phyloP scores from a whole-genome alignment of 92 coral and sea anemone genomes.

The Hydrozoanthus gracilis region DNA sequence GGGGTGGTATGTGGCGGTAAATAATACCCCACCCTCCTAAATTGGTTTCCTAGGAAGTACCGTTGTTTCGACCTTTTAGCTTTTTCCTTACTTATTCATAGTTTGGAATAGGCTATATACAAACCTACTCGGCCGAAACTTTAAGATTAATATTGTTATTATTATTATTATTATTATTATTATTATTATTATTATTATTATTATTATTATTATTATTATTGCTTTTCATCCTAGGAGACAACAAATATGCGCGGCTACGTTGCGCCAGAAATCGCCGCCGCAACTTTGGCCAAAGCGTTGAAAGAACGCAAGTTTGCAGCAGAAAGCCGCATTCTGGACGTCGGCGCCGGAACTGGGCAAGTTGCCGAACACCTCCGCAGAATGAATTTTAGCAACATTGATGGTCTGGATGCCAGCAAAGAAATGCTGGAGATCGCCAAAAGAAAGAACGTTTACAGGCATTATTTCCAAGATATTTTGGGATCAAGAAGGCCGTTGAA shows the following conservation, averaged over 20 bases:
- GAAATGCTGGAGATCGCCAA: conserved; percentile 76
- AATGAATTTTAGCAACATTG: conserved; percentile 74
- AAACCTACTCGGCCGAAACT: no score
- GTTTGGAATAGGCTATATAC: no score
- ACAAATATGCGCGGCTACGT: conserved; percentile 72
- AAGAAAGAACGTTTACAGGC: conserved; percentile 72
- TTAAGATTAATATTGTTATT: no score
- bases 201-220: not conserved
- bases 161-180: no score
- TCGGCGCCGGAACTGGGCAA: conserved; percentile 94
- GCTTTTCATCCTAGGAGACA: conserved; percentile 65
- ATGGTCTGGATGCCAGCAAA: conserved; percentile 84
- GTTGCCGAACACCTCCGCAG: conserved; percentile 77
- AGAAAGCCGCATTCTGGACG: conserved; percentile 77
- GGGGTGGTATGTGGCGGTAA: no score
- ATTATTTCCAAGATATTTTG: conserved; percentile 52
- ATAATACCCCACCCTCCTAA: no score
- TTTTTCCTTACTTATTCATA: no score
- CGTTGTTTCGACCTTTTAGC: no score
- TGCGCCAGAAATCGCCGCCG: conserved; percentile 75
- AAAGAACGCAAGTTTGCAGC: conserved; percentile 56
- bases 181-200: no score
- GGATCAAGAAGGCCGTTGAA: conserved; percentile 59
- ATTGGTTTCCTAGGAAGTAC: no score
- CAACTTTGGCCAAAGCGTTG: conserved; percentile 64